A percentile compares a stretch with the other conserved stretches of the same genome.
phyloP scores from a whole-genome alignment of 2,888 invertebrate genomes.

The Chloroclysta siterata region DNA sequence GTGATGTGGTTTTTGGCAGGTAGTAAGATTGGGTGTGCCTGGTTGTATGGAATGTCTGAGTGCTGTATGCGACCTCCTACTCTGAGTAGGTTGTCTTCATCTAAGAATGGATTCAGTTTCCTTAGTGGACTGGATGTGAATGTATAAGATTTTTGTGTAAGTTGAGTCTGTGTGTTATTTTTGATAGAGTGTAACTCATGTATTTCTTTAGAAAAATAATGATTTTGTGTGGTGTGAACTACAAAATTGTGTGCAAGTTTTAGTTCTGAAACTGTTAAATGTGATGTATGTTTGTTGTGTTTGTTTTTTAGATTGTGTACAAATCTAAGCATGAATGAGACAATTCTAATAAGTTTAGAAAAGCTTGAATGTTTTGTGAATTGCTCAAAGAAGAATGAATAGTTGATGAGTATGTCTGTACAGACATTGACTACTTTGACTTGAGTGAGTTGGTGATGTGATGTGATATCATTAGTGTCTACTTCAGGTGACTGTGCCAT shows the following conservation, averaged over 20 bases:
- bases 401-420: too few species aligned
- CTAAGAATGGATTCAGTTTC: background rate
- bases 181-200: background rate
- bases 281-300: too few species aligned
- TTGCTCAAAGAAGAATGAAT: too few species aligned
- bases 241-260: background rate
- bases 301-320: too few species aligned
- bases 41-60: background rate
- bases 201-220: background rate
- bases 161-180: background rate
- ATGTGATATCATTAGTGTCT: too few species aligned
- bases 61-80: background rate
- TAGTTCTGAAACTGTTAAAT: too few species aligned
- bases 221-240: background rate
- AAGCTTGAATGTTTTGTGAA: too few species aligned
- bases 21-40: background rate
- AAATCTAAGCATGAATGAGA: too few species aligned
- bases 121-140: background rate
- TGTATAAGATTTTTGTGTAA: background rate
- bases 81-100: background rate
- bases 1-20: background rate
- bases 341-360: too few species aligned
- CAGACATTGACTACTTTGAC: too few species aligned
- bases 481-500: too few species aligned
- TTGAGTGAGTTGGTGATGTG: too few species aligned